These are phyloP conservation scores for Momotus momota DNA, from an alignment of 2,797 vertebrate genomes.

Conservation along the genomic window DNA sequence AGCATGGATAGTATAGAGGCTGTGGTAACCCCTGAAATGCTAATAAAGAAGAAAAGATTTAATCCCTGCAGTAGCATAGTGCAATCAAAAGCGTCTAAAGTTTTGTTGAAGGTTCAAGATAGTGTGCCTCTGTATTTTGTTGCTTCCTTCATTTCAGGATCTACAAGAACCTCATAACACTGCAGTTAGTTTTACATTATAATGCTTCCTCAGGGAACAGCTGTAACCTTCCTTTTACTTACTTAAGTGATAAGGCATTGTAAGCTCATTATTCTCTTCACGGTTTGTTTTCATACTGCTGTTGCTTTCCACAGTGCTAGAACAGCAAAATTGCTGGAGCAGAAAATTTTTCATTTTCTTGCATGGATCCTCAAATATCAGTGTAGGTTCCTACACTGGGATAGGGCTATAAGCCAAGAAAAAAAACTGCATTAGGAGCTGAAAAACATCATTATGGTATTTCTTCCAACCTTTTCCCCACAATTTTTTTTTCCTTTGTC, in stretches of 20 bases:
- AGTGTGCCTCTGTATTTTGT: not conserved
- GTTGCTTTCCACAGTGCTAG: not conserved
- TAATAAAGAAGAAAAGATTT: not conserved
- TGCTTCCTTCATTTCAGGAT: not conserved
- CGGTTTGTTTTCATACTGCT: not conserved
- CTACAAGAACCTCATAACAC: not conserved
- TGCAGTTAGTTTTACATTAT: not conserved
- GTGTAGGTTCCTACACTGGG: not conserved
- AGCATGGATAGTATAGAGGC: not conserved
- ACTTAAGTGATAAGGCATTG: not conserved
- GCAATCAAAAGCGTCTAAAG: not conserved
- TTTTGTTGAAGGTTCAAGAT: not conserved
- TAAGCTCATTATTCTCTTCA: not conserved
- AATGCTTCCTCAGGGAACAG: not conserved
- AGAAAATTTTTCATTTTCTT: not conserved
- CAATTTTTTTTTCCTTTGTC: not conserved
- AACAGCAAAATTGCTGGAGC: not conserved
- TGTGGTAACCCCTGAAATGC: not conserved
- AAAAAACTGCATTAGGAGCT: not conserved
- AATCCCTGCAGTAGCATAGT: not conserved
- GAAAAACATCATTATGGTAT: not conserved
- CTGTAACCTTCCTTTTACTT: not conserved
- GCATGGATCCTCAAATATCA: not conserved
- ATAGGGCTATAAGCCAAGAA: not conserved
- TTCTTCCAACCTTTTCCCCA: not conserved